Evolutionary conservation across 2,888 invertebrate genomes (phyloP), one percentile per base, ranked within the genome.

Genomic region (Metalampra italica): DNA sequence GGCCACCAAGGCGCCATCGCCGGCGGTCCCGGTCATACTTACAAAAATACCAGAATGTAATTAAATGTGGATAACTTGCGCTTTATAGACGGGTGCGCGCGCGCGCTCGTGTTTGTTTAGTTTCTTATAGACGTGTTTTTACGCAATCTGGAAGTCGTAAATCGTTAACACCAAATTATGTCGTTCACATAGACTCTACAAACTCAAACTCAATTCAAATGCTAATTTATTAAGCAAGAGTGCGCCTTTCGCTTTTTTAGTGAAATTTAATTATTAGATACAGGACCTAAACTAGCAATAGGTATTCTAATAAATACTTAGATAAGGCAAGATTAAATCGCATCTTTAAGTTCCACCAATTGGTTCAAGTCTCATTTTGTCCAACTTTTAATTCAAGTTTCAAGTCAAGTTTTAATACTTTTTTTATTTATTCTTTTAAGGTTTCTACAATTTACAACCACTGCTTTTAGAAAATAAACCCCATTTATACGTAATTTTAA

Each of bases 111-210:
- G 74, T 88, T 88, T 88, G 80, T 86, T 86, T 87, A 85, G 78
- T 82, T 83, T 80, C 76, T 83, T 86, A 85, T 85, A 87, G 78
- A 81, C 82, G 84, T 82, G 84, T 87, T 88, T 88, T 89, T 87
- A 89, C 84, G 88, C 87, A 86, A 88, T 86, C 86, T 86, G 89
- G 89, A 89, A 89, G 89, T 89, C 84, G 85, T 89, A 84, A 89
- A 87, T 81, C 71, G 78, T 79, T 72, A 75, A 76, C 84, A 85
- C 84, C 82, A 85, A 87, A 88, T 88, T 89, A 87, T 88, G 87
- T 88, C 88, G 87, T 88, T 83, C 69, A 62, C 68, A 68, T 67
- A 73, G 81, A 75, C 29, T 22, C 22, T 22, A 22, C 22, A 22
- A 5, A 22, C 22, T 22, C 22, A 22, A 9, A 39, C 12, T 34